Percentiles rank a stretch among this genome's conserved stretches.
Conservation (phyloP, 2,113 vertebrate genomes). For the Aspiorhynchus laticeps region DNA sequence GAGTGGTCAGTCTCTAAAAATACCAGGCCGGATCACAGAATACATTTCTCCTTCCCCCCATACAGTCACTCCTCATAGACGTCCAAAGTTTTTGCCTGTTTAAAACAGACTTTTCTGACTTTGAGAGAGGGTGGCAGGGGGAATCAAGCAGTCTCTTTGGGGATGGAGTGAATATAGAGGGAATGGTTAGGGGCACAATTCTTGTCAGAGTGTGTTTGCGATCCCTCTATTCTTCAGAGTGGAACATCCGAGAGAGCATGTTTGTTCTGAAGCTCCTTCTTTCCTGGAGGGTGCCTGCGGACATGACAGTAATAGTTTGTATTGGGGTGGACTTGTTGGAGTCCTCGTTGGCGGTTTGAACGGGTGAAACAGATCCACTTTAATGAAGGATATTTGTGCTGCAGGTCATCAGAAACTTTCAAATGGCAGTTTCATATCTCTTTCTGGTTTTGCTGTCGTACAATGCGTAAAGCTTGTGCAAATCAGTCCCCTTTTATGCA, state of each 20-base stretch:
- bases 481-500: conserved; percentile 8
- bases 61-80: conserved; percentile 46
- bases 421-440: conserved; percentile 6
- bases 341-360: conserved; percentile 78
- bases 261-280: conserved; percentile 80
- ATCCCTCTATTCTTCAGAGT: conserved; percentile 77
- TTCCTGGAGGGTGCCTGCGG: conserved; percentile 79
- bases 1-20: conserved; percentile 38
- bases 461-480: neutral
- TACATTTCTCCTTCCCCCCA: neutral
- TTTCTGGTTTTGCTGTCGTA: neutral
- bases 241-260: conserved; percentile 85
- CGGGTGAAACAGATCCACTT: conserved; percentile 71
- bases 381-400: conserved; percentile 35
- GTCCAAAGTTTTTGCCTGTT: conserved; percentile 54
- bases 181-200: conserved; percentile 74
- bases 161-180: conserved; percentile 39
- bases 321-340: conserved; percentile 80
- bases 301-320: conserved; percentile 83
- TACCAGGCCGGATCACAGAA: conserved; percentile 31
- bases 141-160: conserved; percentile 53
- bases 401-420: conserved; percentile 34
- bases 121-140: conserved; percentile 57
- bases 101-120: conserved; percentile 59
- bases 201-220: conserved; percentile 85